phyloP scores from a whole-genome alignment of 2,888 invertebrate species.

The Hoplodrina blanda region DNA sequence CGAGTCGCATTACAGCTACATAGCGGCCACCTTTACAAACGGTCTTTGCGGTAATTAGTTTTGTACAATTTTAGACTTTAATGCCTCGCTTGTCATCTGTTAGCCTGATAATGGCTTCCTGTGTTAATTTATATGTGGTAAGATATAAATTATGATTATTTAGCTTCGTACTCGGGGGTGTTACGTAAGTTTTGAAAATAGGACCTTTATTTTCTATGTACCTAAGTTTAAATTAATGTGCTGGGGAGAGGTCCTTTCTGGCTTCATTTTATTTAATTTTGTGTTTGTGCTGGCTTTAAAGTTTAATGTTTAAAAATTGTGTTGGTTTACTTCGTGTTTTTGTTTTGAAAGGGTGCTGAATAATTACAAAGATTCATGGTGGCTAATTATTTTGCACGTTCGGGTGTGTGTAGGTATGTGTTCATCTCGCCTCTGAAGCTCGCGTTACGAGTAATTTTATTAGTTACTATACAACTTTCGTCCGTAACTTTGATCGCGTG shows the following conservation, averaged over 20 bases:
- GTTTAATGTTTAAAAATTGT: constrained; percentile 31
- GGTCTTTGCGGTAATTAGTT: constrained; percentile 82
- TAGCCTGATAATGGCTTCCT: constrained; percentile 81
- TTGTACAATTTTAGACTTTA: constrained; percentile 84
- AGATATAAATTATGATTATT: constrained; percentile 78
- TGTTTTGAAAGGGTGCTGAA: neutral
- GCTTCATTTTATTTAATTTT: constrained; percentile 56
- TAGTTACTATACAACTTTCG: neutral
- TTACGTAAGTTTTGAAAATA: constrained; percentile 52
- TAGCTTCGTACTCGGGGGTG: constrained; percentile 51
- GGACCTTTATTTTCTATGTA: constrained; percentile 50
- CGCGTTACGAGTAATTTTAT: neutral
- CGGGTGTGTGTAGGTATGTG: neutral
- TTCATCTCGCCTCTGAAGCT: neutral
- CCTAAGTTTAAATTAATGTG: constrained; percentile 57
- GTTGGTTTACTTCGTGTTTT: constrained; percentile 11
- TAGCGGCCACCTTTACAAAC: constrained; percentile 67
- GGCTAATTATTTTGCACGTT: constrained; percentile 5
- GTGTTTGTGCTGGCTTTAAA: constrained; percentile 20
- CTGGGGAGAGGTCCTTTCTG: constrained; percentile 30
- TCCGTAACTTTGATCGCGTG: no score
- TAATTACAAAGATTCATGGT: constrained; percentile 6
- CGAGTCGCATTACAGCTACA: constrained; percentile 48
- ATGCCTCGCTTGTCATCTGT: constrained; percentile 78
- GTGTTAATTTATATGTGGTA: constrained; percentile 78